Percentiles rank a stretch among this genome's conserved stretches.
Evolutionary conservation across 1,140 invertebrate species (phyloP).

Genomic region (Calephelis virginiensis): DNA sequence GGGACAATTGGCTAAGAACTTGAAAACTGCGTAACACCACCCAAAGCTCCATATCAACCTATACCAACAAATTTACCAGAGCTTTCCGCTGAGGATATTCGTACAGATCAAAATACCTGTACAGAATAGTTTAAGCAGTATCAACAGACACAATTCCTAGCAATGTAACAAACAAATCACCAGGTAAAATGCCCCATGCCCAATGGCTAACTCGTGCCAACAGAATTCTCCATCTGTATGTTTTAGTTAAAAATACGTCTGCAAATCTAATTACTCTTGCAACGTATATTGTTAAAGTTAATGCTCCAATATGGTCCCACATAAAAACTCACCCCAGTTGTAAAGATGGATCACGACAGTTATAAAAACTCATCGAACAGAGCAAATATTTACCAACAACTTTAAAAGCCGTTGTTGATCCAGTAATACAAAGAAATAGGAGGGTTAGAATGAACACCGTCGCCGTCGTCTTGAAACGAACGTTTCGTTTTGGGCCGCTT

Average conservation of each 20-base stretch:
- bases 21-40: background rate
- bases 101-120: conserved; percentile 10
- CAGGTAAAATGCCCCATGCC: conserved; percentile 12
- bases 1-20: conserved; percentile 5
- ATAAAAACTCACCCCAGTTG: conserved; percentile 24
- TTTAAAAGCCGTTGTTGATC: background rate
- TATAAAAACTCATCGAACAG: background rate
- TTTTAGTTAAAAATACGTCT: conserved; percentile 16
- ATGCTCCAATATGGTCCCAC: conserved; percentile 20
- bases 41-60: background rate
- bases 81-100: background rate
- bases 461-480: too few species aligned
- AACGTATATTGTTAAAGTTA: conserved; percentile 23
- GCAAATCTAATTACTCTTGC: conserved; percentile 24
- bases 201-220: background rate
- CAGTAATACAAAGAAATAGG: conserved; percentile 13
- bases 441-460: too few species aligned
- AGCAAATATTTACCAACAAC: background rate
- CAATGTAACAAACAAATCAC: conserved; percentile 7
- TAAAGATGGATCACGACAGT: conserved; percentile 21
- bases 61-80: background rate
- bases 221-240: background rate
- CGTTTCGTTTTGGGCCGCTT: too few species aligned
- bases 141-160: background rate
- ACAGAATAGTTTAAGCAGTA: background rate